These are phyloP conservation scores for Pecten maximus DNA, from an alignment of 2,888 invertebrate species.

Conservation along the genomic window DNA sequence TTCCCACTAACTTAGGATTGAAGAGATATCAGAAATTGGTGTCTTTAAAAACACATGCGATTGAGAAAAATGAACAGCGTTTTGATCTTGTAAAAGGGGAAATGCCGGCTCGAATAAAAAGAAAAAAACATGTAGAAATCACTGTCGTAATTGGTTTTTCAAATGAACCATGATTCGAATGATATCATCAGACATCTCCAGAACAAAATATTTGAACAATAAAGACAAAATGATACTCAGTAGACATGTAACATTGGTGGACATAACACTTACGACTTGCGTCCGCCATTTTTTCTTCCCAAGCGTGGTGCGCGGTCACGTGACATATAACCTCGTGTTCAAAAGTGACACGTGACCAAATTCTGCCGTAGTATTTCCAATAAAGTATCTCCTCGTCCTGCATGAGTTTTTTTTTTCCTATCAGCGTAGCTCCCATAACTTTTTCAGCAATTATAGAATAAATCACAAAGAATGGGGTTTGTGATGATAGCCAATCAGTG, in stretches of 20 bases:
- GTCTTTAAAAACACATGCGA: no score
- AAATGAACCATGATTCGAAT: not conserved
- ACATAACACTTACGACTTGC: slow-evolving; percentile 45
- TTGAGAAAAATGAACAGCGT: no score
- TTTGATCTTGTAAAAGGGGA: not conserved
- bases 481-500: no score
- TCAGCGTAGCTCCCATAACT: no score
- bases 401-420: no score
- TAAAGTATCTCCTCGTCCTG: no score
- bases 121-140: not conserved
- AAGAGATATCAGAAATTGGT: no score
- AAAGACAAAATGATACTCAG: not conserved
- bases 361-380: not conserved
- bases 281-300: slow-evolving; percentile 44
- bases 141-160: not conserved
- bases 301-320: slow-evolving; percentile 25
- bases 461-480: no score
- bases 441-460: no score
- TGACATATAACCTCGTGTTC: not conserved
- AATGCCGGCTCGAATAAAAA: not conserved
- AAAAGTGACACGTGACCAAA: not conserved
- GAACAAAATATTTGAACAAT: not conserved
- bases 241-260: not conserved
- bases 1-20: no score
- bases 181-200: not conserved